These are phyloP conservation scores for Masnerella sp. DNA, from an alignment of 2,888 invertebrate species.

Conservation along the genomic window DNA sequence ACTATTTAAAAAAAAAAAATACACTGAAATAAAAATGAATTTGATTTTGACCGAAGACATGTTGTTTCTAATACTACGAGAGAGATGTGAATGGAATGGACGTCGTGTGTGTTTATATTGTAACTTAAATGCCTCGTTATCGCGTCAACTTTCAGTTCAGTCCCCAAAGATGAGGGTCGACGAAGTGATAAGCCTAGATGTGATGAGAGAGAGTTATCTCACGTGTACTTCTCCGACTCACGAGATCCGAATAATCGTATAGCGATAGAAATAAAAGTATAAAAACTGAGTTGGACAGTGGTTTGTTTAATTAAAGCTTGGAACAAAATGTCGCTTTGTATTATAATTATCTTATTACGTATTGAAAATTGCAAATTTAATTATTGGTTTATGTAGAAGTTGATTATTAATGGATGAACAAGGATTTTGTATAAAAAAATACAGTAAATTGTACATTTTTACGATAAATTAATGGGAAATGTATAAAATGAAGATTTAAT, in stretches of 20 bases:
- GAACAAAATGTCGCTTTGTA: too few species aligned
- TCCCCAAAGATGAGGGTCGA: slow-evolving; percentile 35
- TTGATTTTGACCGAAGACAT: slow-evolving; percentile 15
- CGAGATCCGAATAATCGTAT: slow-evolving; percentile 1
- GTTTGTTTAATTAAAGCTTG: too few species aligned
- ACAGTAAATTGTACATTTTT: too few species aligned
- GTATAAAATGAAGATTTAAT: too few species aligned
- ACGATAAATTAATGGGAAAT: too few species aligned
- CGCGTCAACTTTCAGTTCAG: slow-evolving; percentile 38
- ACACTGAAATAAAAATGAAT: neutral
- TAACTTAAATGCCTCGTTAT: slow-evolving; percentile 41
- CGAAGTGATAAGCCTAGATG: slow-evolving; percentile 10
- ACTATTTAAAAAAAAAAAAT: neutral
- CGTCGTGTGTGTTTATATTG: slow-evolving; percentile 29
- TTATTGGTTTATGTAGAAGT: too few species aligned
- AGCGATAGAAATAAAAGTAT: too few species aligned
- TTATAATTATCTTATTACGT: too few species aligned
- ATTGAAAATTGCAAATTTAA: too few species aligned
- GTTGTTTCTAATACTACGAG: neutral
- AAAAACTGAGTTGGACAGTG: too few species aligned
- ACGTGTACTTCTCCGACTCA: slow-evolving; percentile 3
- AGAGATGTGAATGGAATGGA: slow-evolving; percentile 12
- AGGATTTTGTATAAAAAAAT: too few species aligned
- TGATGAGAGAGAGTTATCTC: slow-evolving; percentile 28
- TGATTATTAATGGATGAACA: too few species aligned